A percentile compares a stretch with the other conserved stretches of the same genome.
These are phyloP conservation scores for Pyrrhia umbra DNA, from an alignment of 2,888 invertebrate species.

Conservation along the genomic window DNA sequence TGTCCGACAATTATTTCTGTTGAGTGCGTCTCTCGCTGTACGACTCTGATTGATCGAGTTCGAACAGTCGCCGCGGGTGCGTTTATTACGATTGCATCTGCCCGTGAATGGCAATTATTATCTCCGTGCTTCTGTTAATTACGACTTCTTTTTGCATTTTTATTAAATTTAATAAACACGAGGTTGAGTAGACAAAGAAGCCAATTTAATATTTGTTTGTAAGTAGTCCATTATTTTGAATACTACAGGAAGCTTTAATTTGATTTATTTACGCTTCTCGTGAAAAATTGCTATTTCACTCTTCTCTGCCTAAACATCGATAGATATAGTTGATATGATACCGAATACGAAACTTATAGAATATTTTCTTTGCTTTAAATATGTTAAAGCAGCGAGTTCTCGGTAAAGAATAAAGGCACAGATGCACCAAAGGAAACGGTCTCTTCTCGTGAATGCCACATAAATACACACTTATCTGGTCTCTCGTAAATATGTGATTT, in stretches of 20 bases:
- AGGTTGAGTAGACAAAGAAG: too few species aligned
- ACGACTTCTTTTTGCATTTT: slow-evolving; percentile 2
- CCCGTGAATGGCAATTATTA: slow-evolving; percentile 31
- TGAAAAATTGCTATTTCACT: too few species aligned
- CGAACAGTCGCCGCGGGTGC: slow-evolving; percentile 4
- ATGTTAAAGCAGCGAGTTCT: background rate
- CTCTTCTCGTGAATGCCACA: slow-evolving; percentile 19
- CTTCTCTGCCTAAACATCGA: too few species aligned
- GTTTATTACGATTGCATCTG: slow-evolving; percentile 18
- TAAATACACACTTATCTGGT: slow-evolving; percentile 59
- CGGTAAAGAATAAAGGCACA: slow-evolving; percentile 24
- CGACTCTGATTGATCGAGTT: slow-evolving; percentile 44
- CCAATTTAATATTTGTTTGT: too few species aligned
- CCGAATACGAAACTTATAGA: background rate
- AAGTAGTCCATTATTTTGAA: too few species aligned
- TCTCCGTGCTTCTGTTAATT: slow-evolving; percentile 13
- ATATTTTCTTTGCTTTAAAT: background rate
- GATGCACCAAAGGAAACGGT: slow-evolving; percentile 27
- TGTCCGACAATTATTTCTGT: slow-evolving; percentile 41
- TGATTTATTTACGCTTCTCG: too few species aligned
- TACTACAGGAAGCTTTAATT: too few species aligned
- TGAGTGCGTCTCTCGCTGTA: slow-evolving; percentile 29
- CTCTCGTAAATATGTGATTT: slow-evolving; percentile 64
- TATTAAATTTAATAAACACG: background rate
- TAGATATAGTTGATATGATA: background rate